Evolutionary conservation across 2,113 vertebrate species (phyloP), one percentile per base, ranked within the genome.

Genomic region (Daphoenositta chrysoptera): DNA sequence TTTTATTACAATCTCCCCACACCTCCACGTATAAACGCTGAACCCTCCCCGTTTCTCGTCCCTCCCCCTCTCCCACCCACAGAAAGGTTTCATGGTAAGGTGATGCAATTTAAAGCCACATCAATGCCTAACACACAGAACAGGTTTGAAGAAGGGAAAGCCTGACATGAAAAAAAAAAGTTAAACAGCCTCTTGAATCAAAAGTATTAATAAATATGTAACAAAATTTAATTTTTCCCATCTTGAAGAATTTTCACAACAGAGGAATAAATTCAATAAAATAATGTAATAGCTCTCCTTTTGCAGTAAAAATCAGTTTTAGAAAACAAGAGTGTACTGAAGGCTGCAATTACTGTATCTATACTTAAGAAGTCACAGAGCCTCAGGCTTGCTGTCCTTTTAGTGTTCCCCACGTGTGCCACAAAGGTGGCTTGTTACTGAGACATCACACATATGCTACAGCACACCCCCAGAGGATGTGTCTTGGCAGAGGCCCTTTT

Each of bases 1-100:
- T 95, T 97, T 97, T 94, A 97, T 97, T 97, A 94, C 90, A 94
- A 89, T 91, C 54, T 88, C 48, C 92, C 90, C 90, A 89, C 51
- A 84, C 69, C 90, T 94, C 84, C 92, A 93, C 13, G 13, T 82
- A 96, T 96, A 85, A 97, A 96, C 75, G 82, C 6, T 56, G 87
- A 94, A 37, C 48, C 71, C 64, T 91, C 83, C 76, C 48, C 4
- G 1, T 23, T 87, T 75, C 76, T 78, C 31, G 3, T 35, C 60
- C 82, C 68, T 54, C 21, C 42, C 40, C 19, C 10, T 24, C 61
- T 60, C 88, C 77, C 39, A 57, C 76, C 35, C 72, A 76, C 60
- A 87, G 60, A 81, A 85, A 83, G 56, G 61, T 16, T 86, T 77
- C 71, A 80, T 35, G 84, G 37, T 35, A 69, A 80, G 26, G 79